Conservation (phyloP, 2,113 vertebrate species). For the Artemisiospiza belli region DNA sequence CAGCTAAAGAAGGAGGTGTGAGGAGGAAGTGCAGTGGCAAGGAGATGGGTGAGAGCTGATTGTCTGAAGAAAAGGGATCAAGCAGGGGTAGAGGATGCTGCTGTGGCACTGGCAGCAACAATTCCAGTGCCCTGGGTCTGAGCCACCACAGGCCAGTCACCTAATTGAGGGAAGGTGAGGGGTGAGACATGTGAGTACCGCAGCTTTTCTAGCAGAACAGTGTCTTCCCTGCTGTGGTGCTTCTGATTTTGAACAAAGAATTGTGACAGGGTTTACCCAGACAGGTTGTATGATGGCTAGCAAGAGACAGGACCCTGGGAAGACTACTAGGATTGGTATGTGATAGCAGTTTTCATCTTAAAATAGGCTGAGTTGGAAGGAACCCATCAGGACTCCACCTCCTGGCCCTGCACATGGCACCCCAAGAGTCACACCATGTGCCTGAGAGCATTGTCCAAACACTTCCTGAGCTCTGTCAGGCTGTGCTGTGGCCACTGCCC, state of each 20-base stretch:
- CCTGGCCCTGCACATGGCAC: neutral
- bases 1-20: neutral
- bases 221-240: neutral
- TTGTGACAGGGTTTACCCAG: neutral
- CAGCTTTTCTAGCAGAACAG: neutral
- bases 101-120: neutral
- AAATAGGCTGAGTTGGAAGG: neutral
- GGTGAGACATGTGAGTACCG: neutral
- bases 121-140: neutral
- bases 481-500: neutral
- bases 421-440: neutral
- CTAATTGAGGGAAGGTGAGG: fast-evolving
- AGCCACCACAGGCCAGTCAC: neutral
- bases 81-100: neutral
- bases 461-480: neutral
- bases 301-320: neutral
- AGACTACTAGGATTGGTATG: neutral
- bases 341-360: neutral
- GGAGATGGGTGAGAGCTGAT: neutral
- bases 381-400: neutral
- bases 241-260: neutral
- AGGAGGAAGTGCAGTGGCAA: neutral
- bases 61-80: neutral
- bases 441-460: neutral
- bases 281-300: neutral